These are phyloP conservation scores for Pristionchus maxplancki DNA, from an alignment of 2,888 invertebrate species.

Conservation along the genomic window DNA sequence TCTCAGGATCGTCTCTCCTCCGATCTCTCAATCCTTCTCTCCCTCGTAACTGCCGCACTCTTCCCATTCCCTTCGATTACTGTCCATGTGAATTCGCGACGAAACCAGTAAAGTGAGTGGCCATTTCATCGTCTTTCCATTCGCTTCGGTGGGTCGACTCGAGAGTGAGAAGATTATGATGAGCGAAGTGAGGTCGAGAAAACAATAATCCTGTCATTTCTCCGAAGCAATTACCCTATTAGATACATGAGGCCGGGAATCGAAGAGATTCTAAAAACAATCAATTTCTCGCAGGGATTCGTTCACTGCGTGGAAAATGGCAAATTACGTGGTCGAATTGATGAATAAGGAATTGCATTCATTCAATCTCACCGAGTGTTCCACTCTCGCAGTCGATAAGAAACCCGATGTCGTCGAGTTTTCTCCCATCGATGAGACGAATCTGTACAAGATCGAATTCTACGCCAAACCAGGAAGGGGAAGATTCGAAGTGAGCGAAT, in stretches of 20 bases:
- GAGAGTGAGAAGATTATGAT: background rate
- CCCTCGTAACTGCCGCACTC: constrained; percentile 47
- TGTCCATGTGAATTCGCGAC: constrained; percentile 38
- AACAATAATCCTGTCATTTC: background rate
- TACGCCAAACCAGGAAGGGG: constrained; percentile 32
- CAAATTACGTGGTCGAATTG: background rate
- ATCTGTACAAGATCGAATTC: constrained; percentile 47
- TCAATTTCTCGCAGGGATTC: background rate
- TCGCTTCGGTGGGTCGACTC: background rate
- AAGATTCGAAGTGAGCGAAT: constrained; percentile 22
- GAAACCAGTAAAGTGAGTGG: constrained; percentile 39
- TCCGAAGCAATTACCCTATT: too few species aligned
- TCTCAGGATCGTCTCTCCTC: constrained; percentile 41
- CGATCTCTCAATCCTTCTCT: constrained; percentile 34
- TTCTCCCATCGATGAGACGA: background rate
- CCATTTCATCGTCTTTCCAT: background rate
- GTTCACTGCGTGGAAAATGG: background rate
- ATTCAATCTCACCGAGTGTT: constrained; percentile 40
- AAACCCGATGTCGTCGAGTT: constrained; percentile 30
- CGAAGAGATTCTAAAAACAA: background rate
- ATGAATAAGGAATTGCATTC: constrained; percentile 25
- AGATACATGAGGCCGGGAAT: background rate
- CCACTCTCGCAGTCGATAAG: background rate
- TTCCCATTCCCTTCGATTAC: constrained; percentile 47
- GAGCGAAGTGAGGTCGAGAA: background rate